Percentiles rank a stretch among this genome's conserved stretches.
These are phyloP conservation scores for Adelognathus sp. DNA, from an alignment of 2,888 invertebrate genomes.

Conservation along the genomic window DNA sequence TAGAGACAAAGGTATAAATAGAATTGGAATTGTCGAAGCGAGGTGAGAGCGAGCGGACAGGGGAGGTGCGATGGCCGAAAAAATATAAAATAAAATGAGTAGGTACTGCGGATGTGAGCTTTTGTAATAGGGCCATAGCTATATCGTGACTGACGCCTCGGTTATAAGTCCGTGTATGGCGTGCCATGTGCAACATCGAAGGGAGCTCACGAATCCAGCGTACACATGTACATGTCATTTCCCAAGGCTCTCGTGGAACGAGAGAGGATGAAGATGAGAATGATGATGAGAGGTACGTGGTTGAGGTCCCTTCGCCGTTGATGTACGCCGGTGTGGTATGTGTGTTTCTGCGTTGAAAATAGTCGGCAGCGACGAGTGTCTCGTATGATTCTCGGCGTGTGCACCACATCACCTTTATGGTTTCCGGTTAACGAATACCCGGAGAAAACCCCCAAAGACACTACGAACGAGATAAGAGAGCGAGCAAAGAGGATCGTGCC, in stretches of 20 bases:
- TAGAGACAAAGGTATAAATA: constrained; percentile 39
- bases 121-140: background rate
- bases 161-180: background rate
- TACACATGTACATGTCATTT: background rate
- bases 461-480: background rate
- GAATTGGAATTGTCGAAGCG: background rate
- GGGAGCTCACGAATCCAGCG: too few species aligned
- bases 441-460: background rate
- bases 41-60: background rate
- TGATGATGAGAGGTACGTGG: constrained; percentile 9
- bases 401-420: background rate
- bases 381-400: background rate
- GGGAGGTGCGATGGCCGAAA: background rate
- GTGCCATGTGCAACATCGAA: background rate
- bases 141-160: constrained; percentile 14
- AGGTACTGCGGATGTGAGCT: background rate
- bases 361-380: background rate
- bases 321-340: too few species aligned
- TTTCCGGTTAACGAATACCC: background rate
- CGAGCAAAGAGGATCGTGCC: background rate
- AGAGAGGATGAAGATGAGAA: constrained; percentile 29
- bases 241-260: background rate
- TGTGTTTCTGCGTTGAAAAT: background rate
- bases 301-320: background rate
- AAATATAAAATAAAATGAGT: background rate